Conservation (phyloP, 2,797 vertebrate species). For the Menidia menidia region DNA sequence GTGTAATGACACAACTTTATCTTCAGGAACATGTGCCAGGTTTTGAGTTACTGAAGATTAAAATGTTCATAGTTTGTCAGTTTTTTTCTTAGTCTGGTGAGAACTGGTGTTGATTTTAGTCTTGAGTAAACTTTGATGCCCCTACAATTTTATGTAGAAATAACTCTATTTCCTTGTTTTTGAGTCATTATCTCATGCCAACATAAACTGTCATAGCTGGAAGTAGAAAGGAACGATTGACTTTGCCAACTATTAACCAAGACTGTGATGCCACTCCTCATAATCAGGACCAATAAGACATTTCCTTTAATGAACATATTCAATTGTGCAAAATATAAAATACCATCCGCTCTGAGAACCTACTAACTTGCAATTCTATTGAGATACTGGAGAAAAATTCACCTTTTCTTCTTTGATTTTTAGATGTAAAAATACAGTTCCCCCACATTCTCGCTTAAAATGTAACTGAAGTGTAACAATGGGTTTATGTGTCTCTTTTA, state of each 20-base stretch:
- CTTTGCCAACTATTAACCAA: too few species aligned
- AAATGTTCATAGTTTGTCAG: not conserved
- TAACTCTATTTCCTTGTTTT: not conserved
- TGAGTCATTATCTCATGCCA: not conserved
- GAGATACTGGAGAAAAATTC: constrained; percentile 22
- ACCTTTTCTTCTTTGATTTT: constrained; percentile 24
- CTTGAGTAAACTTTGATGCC: not conserved
- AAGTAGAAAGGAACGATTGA: too few species aligned
- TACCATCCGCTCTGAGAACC: constrained; percentile 13
- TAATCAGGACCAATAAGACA: too few species aligned
- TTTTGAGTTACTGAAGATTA: not conserved
- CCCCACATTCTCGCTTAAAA: constrained; percentile 5
- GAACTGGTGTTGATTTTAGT: not conserved
- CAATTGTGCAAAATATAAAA: constrained; percentile 16
- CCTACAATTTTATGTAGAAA: too few species aligned
- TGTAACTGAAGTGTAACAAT: constrained; percentile 12
- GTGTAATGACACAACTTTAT: not conserved
- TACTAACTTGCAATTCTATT: constrained; percentile 5
- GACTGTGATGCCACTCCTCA: too few species aligned
- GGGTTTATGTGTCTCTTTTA: constrained; percentile 1
- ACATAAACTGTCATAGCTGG: not conserved
- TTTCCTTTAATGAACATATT: not conserved
- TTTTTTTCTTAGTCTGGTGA: not conserved
- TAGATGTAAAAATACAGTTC: not conserved
- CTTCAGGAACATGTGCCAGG: not conserved